Percentiles rank a stretch among this genome's conserved stretches.
Evolutionary conservation across 2,113 vertebrate genomes (phyloP).

Genomic region (Carassius gibelio): DNA sequence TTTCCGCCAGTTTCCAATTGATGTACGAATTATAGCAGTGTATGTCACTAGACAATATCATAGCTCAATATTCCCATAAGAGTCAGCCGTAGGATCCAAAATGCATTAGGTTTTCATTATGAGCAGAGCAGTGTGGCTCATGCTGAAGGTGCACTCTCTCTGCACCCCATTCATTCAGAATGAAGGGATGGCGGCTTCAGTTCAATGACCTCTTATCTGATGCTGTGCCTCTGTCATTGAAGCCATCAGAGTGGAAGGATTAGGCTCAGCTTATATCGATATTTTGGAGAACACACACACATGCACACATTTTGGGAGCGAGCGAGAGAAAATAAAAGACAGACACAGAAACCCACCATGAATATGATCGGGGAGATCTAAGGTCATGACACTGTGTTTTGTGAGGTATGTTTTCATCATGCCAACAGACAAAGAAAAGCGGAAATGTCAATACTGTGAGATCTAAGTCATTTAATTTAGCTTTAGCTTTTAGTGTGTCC

Average conservation of each 20-base stretch:
- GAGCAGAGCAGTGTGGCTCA: constrained; percentile 69
- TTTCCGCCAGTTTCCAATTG: constrained; percentile 57
- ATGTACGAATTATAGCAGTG: constrained; percentile 59
- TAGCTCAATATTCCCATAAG: constrained; percentile 56
- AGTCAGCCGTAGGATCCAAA: constrained; percentile 68
- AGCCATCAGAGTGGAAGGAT: constrained; percentile 80
- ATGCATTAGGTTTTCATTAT: constrained; percentile 81
- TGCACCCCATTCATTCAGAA: constrained; percentile 79
- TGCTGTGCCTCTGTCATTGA: constrained; percentile 75
- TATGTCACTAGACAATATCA: constrained; percentile 66
- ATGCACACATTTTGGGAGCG: constrained; percentile 16
- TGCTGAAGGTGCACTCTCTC: constrained; percentile 74
- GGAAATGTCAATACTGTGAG: constrained; percentile 71
- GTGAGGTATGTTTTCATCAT: constrained; percentile 75
- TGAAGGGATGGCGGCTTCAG: constrained; percentile 76
- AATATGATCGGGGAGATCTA: constrained; percentile 66
- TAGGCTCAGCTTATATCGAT: constrained; percentile 76
- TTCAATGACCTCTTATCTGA: constrained; percentile 81
- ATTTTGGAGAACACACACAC: constrained; percentile 56
- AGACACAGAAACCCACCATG: constrained; percentile 49
- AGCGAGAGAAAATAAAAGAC: constrained; percentile 50
- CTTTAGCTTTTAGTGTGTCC: constrained; percentile 57
- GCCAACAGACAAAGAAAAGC: constrained; percentile 64
- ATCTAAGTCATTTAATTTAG: constrained; percentile 73
- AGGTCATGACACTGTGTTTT: constrained; percentile 65